Evolutionary conservation across 1,140 invertebrate species (phyloP).

Genomic region (Coboldia fuscipes): DNA sequence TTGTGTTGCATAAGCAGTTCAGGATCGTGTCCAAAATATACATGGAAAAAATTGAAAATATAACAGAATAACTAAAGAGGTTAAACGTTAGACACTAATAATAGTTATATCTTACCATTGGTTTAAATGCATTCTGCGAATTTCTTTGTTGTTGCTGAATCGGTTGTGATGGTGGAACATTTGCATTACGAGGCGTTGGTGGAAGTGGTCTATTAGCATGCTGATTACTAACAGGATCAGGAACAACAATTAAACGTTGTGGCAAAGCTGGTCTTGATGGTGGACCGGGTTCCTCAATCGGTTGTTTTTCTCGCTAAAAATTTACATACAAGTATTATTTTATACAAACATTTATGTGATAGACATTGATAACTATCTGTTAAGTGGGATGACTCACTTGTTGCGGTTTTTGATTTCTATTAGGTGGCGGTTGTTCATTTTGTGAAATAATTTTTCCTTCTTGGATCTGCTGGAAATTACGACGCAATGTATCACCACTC

Average conservation of each 20-base stretch:
- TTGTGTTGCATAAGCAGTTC: no score
- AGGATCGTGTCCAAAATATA: no score
- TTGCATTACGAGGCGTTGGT: constrained; percentile 42
- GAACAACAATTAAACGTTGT: constrained; percentile 65
- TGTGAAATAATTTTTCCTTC: constrained; percentile 45
- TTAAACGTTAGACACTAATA: no score
- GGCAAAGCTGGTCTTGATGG: constrained; percentile 66
- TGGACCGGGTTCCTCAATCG: constrained; percentile 55
- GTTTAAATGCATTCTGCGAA: constrained; percentile 61
- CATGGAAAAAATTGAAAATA: no score
- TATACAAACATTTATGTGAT: no score
- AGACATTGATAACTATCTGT: no score
- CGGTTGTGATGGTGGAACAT: constrained; percentile 15
- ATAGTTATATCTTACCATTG: constrained; percentile 54
- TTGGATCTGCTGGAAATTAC: constrained; percentile 95
- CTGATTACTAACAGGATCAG: constrained; percentile 35
- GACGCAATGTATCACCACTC: constrained; percentile 73
- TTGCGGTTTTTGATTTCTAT: constrained; percentile 21
- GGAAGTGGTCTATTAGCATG: constrained; percentile 49
- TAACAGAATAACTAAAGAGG: no score
- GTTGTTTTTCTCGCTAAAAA: constrained; percentile 16
- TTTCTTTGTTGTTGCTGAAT: constrained; percentile 50
- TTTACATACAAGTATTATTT: constrained; percentile 1
- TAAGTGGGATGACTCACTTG: constrained; percentile 10
- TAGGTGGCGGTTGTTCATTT: constrained; percentile 19